Evolutionary conservation across 2,797 vertebrate species (phyloP).

Genomic region (Acipenser oxyrinchus): DNA sequence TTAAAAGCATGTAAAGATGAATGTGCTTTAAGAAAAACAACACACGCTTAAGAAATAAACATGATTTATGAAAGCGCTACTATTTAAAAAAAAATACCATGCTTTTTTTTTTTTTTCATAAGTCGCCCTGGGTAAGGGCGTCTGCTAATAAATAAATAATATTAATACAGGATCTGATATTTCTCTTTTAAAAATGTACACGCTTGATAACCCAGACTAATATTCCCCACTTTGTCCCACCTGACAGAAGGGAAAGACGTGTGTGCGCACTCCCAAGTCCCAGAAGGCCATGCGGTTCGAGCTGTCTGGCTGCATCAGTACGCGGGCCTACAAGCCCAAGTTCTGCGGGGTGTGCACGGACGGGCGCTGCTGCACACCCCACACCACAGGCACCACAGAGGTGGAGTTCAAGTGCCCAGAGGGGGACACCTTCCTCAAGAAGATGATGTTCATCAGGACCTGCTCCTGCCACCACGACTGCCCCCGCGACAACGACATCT

Average conservation of each 20-base stretch:
- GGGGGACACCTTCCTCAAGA: conserved; percentile 58
- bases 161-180: too few relatives aligned
- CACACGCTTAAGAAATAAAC: too few relatives aligned
- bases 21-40: too few relatives aligned
- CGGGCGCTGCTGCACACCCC: conserved; percentile 62
- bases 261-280: conserved; percentile 50
- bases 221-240: not conserved
- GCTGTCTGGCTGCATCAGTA: conserved; percentile 63
- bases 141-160: too few relatives aligned
- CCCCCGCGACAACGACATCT: conserved; percentile 62
- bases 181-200: too few relatives aligned
- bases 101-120: too few relatives aligned
- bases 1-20: too few relatives aligned
- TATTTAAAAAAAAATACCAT: too few relatives aligned
- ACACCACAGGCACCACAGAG: conserved; percentile 43
- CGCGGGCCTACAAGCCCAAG: conserved; percentile 50
- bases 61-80: too few relatives aligned
- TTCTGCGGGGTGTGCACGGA: conserved; percentile 67
- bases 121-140: too few relatives aligned
- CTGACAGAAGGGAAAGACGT: conserved; percentile 63
- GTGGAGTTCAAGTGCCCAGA: conserved; percentile 69
- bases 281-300: conserved; percentile 49
- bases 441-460: conserved; percentile 72
- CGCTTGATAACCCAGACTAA: too few relatives aligned
- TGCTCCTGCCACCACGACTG: conserved; percentile 67